phyloP scores from a whole-genome alignment of 2,888 invertebrate genomes.

The Petrophora chlorosata region DNA sequence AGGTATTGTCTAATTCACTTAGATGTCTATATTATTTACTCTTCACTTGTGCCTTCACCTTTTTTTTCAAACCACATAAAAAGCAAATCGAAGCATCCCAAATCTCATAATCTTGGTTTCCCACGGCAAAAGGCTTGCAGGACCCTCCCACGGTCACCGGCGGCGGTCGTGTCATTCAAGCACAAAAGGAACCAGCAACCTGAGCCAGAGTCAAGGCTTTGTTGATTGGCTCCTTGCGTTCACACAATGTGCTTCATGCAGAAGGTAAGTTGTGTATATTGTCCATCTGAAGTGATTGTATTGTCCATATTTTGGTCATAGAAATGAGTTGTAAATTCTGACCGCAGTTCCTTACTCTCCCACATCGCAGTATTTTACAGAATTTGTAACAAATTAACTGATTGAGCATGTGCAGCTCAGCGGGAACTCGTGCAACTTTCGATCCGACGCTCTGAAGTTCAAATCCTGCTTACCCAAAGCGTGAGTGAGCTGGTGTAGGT shows the following conservation, averaged over 20 bases:
- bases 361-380: too few relatives aligned
- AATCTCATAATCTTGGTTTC: slow-evolving; percentile 2
- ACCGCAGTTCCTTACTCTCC: too few relatives aligned
- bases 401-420: too few relatives aligned
- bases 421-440: too few relatives aligned
- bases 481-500: too few relatives aligned
- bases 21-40: too few relatives aligned
- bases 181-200: slow-evolving; percentile 11
- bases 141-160: slow-evolving; percentile 49
- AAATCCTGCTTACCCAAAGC: too few relatives aligned
- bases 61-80: background rate
- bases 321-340: background rate
- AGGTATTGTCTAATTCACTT: too few relatives aligned
- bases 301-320: background rate
- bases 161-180: slow-evolving; percentile 9
- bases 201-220: slow-evolving; percentile 14
- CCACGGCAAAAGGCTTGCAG: slow-evolving; percentile 51
- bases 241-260: slow-evolving; percentile 24
- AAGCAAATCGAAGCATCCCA: background rate
- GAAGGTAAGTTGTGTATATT: background rate
- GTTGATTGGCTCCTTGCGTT: slow-evolving; percentile 20
- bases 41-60: too few relatives aligned
- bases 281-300: background rate
- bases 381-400: too few relatives aligned
- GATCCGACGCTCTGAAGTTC: too few relatives aligned